Conservation (phyloP, 1,140 invertebrate species). For the Drosophila rufa region DNA sequence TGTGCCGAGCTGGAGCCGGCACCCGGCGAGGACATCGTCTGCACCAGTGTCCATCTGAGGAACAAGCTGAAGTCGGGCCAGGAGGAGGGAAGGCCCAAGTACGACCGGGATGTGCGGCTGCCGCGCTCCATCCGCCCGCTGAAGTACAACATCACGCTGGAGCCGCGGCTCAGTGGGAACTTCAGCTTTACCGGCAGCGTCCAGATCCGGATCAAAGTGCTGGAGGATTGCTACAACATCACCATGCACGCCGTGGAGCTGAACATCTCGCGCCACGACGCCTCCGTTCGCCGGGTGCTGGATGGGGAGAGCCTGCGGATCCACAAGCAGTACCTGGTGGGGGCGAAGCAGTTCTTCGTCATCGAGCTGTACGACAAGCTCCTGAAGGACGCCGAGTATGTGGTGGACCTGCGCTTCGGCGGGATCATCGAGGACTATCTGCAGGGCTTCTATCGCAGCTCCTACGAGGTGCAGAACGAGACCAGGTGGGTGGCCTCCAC, state of each 20-base stretch:
- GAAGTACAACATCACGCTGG: constrained; percentile 89
- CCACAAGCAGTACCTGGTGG: constrained; percentile 87
- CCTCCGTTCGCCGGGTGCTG: constrained; percentile 84
- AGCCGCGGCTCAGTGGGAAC: constrained; percentile 91
- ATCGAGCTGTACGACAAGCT: constrained; percentile 88
- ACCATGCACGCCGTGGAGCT: constrained; percentile 92
- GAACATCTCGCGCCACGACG: constrained; percentile 87
- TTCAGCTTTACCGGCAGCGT: constrained; percentile 92
- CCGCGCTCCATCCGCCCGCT: constrained; percentile 89
- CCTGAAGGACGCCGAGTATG: constrained; percentile 87
- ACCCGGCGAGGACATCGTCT: constrained; percentile 63
- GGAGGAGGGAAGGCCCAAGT: constrained; percentile 55
- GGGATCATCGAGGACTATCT: constrained; percentile 91
- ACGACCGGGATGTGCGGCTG: constrained; percentile 88
- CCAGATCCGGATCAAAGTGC: constrained; percentile 88
- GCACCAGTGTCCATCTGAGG: constrained; percentile 85
- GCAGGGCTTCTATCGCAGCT: constrained; percentile 95
- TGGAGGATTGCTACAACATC: constrained; percentile 89
- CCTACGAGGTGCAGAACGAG: constrained; percentile 89
- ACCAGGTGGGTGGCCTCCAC: constrained; percentile 93
- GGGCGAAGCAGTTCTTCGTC: constrained; percentile 90
- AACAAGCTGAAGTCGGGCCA: constrained; percentile 67
- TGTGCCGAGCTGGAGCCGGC: constrained; percentile 86
- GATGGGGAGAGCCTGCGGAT: constrained; percentile 66
- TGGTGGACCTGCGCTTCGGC: constrained; percentile 89